phyloP scores from a whole-genome alignment of 2,888 invertebrate species.

The Troides helena region DNA sequence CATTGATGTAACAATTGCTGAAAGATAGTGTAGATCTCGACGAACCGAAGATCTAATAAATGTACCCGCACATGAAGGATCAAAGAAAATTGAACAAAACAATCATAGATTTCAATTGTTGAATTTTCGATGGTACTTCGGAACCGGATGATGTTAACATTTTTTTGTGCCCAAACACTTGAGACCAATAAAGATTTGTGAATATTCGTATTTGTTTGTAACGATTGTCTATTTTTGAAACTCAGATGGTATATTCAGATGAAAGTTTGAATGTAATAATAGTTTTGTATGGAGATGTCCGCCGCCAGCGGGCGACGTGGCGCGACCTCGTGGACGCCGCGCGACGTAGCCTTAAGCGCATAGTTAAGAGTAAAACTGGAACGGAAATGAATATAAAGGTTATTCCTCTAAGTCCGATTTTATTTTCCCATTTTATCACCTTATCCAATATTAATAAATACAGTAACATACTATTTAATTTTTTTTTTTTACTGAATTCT shows the following conservation, averaged over 20 bases:
- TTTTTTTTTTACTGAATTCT: neutral
- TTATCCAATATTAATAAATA: constrained; percentile 24
- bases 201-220: constrained; percentile 23
- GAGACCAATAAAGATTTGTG: constrained; percentile 31
- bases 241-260: constrained; percentile 7
- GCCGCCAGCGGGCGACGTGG: constrained; percentile 12
- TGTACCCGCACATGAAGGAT: neutral
- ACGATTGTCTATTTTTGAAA: constrained; percentile 23
- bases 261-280: constrained; percentile 5
- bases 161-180: constrained; percentile 19
- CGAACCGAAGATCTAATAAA: neutral
- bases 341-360: constrained; percentile 57
- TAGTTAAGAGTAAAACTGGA: constrained; percentile 67
- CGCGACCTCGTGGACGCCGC: constrained; percentile 34
- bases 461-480: neutral
- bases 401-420: constrained; percentile 68
- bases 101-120: neutral
- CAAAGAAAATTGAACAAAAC: neutral
- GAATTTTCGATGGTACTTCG: constrained; percentile 9
- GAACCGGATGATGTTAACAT: constrained; percentile 12
- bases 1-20: neutral
- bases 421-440: constrained; percentile 38
- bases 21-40: neutral
- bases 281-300: constrained; percentile 22
- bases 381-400: constrained; percentile 75